Percentiles rank a stretch among this genome's conserved stretches.
phyloP scores from a whole-genome alignment of 2,113 vertebrate species.

The Chauna torquata region DNA sequence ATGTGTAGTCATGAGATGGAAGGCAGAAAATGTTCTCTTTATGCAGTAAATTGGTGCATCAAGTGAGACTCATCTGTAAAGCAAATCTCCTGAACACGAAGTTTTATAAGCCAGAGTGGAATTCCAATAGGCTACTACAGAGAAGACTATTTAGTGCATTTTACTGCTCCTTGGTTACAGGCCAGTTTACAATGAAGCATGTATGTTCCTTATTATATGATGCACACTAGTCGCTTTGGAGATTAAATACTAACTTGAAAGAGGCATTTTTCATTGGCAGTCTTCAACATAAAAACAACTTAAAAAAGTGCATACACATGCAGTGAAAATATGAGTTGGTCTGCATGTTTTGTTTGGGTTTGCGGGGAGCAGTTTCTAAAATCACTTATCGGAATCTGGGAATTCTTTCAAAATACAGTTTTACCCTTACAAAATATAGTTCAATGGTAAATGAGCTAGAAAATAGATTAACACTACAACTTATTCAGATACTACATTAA shows the following conservation, averaged over 20 bases:
- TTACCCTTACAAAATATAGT: background rate
- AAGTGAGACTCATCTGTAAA: background rate
- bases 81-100: background rate
- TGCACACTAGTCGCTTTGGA: background rate
- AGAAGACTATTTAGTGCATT: background rate
- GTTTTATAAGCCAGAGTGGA: background rate
- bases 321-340: background rate
- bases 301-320: background rate
- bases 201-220: background rate
- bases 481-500: background rate
- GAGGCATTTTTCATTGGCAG: background rate
- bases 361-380: background rate
- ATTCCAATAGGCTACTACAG: background rate
- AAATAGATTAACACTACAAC: background rate
- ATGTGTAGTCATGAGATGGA: background rate
- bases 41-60: background rate
- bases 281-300: background rate
- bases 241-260: background rate
- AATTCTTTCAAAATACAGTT: background rate
- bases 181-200: background rate
- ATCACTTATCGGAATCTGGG: background rate
- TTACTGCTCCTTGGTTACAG: background rate
- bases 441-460: background rate
- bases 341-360: background rate
- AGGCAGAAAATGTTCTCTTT: background rate